Conservation (phyloP, 2,888 invertebrate species). For the Epiblema foenella region DNA sequence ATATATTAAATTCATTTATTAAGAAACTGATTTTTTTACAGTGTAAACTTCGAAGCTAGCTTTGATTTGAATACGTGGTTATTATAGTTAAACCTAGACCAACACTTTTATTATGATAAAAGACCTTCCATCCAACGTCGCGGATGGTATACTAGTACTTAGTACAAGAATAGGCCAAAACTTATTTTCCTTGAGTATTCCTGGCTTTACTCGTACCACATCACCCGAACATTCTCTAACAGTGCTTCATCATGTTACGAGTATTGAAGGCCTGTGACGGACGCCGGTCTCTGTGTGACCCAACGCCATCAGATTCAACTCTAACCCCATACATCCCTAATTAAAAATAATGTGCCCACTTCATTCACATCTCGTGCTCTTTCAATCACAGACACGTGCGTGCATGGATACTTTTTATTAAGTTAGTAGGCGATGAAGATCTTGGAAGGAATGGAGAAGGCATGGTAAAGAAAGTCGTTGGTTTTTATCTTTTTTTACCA, state of each 20-base stretch:
- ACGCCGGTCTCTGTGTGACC: conserved; percentile 16
- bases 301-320: conserved; percentile 23
- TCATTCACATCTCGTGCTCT: conserved; percentile 63
- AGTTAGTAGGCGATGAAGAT: conserved; percentile 44
- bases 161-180: too few relatives aligned
- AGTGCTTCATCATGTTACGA: conserved; percentile 9
- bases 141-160: too few relatives aligned
- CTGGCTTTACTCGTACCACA: neutral
- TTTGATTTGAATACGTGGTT: too few relatives aligned
- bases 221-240: neutral
- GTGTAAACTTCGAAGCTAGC: too few relatives aligned
- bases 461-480: neutral
- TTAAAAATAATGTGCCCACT: conserved; percentile 47
- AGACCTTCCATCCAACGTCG: too few relatives aligned
- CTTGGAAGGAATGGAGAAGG: conserved; percentile 24
- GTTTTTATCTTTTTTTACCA: too few relatives aligned
- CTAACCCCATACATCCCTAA: conserved; percentile 43
- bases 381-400: conserved; percentile 59
- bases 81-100: too few relatives aligned
- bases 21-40: too few relatives aligned
- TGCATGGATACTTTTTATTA: conserved; percentile 51
- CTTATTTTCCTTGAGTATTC: neutral
- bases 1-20: too few relatives aligned
- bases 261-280: conserved; percentile 27
- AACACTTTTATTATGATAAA: too few relatives aligned